phyloP scores from a whole-genome alignment of 1,140 invertebrate genomes.

The Platorchestia sp. region DNA sequence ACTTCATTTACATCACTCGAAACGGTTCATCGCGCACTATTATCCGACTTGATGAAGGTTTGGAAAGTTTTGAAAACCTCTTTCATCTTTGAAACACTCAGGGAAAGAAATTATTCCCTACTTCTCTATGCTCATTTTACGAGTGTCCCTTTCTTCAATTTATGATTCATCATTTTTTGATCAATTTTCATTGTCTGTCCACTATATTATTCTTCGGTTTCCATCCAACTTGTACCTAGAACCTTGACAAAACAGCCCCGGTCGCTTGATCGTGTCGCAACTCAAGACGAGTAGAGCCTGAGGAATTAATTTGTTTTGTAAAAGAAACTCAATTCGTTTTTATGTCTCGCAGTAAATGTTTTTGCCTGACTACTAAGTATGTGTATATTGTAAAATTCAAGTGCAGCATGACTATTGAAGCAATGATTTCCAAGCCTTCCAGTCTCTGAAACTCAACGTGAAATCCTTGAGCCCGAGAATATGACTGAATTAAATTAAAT shows the following conservation, averaged over 20 bases:
- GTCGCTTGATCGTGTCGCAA: not conserved
- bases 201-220: not conserved
- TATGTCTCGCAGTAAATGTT: not conserved
- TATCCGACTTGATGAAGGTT: too few species aligned
- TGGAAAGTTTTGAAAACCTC: too few species aligned
- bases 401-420: not conserved
- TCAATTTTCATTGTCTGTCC: not conserved
- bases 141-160: not conserved
- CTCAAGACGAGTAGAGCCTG: not conserved
- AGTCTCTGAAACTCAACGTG: not conserved
- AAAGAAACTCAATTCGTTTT: not conserved
- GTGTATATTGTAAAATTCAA: not conserved
- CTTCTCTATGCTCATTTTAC: not conserved
- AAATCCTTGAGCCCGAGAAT: not conserved
- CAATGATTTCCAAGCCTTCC: too few species aligned
- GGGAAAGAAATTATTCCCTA: not conserved
- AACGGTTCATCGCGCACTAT: not conserved
- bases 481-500: not conserved
- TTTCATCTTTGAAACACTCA: too few species aligned
- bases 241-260: not conserved
- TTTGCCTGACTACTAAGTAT: not conserved
- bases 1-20: not conserved
- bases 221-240: not conserved
- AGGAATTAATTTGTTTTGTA: not conserved
- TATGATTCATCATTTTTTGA: not conserved